Base-by-base conservation (phyloP, 1,140 invertebrate genomes). In the Trigoniulus corallinus region DNA sequence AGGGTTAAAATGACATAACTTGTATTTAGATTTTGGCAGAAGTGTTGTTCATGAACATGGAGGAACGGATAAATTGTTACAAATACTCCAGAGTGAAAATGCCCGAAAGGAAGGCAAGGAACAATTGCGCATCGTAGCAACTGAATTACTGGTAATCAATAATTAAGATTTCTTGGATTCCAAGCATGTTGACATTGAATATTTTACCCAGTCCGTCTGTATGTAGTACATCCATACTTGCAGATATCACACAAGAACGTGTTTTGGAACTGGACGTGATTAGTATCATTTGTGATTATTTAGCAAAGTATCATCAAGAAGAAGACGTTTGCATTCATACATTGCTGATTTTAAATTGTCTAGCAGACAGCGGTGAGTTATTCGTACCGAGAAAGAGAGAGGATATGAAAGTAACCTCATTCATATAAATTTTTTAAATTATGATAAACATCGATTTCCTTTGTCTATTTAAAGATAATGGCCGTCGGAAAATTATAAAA, bases 291-390 rank as follows among this genome's bases (percentile, higher is more conserved):
- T 69, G 69, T 52, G 63, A 66, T 26, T 68, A 76, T 51, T 61
- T 79, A 40, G 65, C 71, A 52, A 61, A 68, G 20, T 72, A 72
- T 57, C 61, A 56, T 1, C 60, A 66, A 29, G 69, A 72, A 48
- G 75, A 76, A 59, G 73, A 79, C 58, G 69, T 78, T 20, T 69
- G 74, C 52, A 73, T 75, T 49, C 83, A 85, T 60, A 72, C 76
- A 10, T 62, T 89, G 39, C 70, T 81, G 1, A 74, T 81, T 56
- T 62, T 89, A 26, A 81, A 78, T 61, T 75, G 84, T 51, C 69
- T 88, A 12, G 79, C 80, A 57, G 84, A 88, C 57, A 66, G 67
- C 40, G 72, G 72, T 67, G 58, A 67, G 55, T 56, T 37, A 13
- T 51, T 24, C 26, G 26, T 21, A 48, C 18, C 43, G 29, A 2